Conservation (phyloP, 2,888 invertebrate genomes). For the Amblyjoppa fuscipennis region DNA sequence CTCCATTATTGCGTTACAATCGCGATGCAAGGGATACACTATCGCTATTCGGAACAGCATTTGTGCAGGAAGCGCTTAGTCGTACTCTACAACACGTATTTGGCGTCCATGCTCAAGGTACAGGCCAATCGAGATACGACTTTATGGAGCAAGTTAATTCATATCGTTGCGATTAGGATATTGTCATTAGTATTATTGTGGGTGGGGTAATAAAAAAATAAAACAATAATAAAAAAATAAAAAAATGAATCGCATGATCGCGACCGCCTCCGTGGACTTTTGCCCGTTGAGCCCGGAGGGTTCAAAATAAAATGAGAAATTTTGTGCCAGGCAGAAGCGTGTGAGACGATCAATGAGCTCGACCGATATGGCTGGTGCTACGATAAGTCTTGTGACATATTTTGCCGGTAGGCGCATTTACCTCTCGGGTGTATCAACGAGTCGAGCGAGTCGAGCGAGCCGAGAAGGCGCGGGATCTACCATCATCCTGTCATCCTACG, state of each 20-base stretch:
- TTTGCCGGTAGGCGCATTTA: constrained; percentile 56
- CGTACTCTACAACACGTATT: constrained; percentile 39
- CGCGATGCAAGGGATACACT: constrained; percentile 38
- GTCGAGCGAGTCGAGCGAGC: constrained; percentile 28
- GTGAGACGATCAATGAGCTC: constrained; percentile 42
- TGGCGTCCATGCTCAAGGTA: constrained; percentile 8
- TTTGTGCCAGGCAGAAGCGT: constrained; percentile 29
- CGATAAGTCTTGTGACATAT: constrained; percentile 60
- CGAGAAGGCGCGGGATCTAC: constrained; percentile 52
- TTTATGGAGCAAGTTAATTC: constrained; percentile 57
- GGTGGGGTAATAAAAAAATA: too few relatives aligned
- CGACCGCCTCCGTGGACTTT: constrained; percentile 2
- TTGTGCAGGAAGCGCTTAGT: constrained; percentile 41
- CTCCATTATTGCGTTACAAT: constrained; percentile 56
- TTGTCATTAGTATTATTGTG: constrained; percentile 38
- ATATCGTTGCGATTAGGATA: constrained; percentile 43
- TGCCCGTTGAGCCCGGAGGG: constrained; percentile 3
- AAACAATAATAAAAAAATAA: constrained; percentile 5
- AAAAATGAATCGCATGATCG: background rate
- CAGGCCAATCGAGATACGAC: constrained; percentile 53
- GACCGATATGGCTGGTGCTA: constrained; percentile 12
- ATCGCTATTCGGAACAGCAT: constrained; percentile 41
- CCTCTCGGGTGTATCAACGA: constrained; percentile 62
- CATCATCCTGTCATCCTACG: constrained; percentile 69
- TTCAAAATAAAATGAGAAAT: constrained; percentile 39